Percentiles rank a stretch among this genome's conserved stretches.
Conservation (phyloP, 2,888 invertebrate species). For the Ypsolopha scabrella region DNA sequence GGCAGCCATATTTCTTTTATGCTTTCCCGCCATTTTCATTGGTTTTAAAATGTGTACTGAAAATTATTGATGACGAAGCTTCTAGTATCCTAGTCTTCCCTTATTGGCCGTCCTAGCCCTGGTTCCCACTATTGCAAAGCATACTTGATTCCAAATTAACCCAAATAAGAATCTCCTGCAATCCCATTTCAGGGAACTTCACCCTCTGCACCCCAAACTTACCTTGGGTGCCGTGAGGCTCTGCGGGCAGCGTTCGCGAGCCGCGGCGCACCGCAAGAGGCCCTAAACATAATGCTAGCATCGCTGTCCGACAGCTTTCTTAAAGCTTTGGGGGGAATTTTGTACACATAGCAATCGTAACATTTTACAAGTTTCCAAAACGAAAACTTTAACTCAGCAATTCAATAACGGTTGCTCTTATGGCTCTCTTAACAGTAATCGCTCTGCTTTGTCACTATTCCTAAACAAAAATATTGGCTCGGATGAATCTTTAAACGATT, state of each 20-base stretch:
- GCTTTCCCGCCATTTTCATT: conserved; percentile 10
- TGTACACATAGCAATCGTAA: not conserved
- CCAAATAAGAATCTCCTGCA: conserved; percentile 3
- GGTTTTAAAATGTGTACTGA: conserved; percentile 6
- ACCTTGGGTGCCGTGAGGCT: conserved; percentile 10
- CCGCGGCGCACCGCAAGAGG: conserved; percentile 2
- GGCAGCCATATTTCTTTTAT: conserved; percentile 9
- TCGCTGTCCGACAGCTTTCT: conserved; percentile 6
- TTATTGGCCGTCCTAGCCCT: conserved; percentile 8
- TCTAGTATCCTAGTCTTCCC: conserved; percentile 8
- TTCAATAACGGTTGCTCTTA: not conserved
- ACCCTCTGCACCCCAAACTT: conserved; percentile 7
- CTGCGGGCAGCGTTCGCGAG: conserved; percentile 6
- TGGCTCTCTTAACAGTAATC: not conserved
- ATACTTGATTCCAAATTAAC: not conserved
- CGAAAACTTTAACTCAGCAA: not conserved
- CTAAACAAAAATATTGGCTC: not conserved
- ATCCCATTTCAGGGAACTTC: conserved; percentile 1
- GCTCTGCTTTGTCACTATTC: not conserved
- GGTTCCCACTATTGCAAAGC: conserved; percentile 4
- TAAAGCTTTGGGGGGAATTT: conserved; percentile 8
- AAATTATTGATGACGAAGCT: conserved; percentile 8
- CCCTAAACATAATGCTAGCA: conserved; percentile 8
- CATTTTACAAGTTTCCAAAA: not conserved
- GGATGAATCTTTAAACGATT: not conserved